These are phyloP conservation scores for Rhinopomastus cyanomelas DNA, from an alignment of 2,113 vertebrate species.

Conservation along the genomic window DNA sequence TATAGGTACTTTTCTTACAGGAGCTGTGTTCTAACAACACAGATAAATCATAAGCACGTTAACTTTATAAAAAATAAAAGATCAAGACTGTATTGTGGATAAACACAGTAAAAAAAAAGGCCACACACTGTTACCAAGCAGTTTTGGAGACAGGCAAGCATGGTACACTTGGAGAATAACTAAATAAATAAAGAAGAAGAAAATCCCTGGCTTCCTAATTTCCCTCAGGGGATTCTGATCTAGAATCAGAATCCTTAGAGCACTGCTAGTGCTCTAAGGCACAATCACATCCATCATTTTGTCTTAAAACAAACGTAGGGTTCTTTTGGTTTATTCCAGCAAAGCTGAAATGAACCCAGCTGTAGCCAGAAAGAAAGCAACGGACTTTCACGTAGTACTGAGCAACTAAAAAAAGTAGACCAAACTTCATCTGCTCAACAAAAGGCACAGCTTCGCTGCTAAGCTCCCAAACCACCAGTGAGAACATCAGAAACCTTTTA, in stretches of 20 bases:
- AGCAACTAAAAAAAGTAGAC: neutral
- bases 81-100: neutral
- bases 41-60: neutral
- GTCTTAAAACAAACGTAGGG: neutral
- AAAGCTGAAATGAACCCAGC: conserved; percentile 24
- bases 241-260: too few species aligned
- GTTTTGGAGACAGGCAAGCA: neutral
- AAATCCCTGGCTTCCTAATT: neutral
- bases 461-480: conserved; percentile 6
- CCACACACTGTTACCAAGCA: too few species aligned
- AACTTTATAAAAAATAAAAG: neutral
- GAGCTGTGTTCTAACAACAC: neutral
- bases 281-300: neutral
- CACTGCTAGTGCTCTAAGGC: neutral
- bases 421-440: conserved; percentile 28
- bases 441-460: neutral
- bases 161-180: neutral
- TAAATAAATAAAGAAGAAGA: neutral
- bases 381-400: neutral
- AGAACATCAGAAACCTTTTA: conserved; percentile 19
- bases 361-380: neutral
- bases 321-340: neutral
- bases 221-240: neutral
- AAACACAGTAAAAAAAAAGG: neutral
- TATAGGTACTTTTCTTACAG: neutral